Evolutionary conservation across 64 coral and sea anemone species (phyloP).

Genomic region (Anthopleura sola): DNA sequence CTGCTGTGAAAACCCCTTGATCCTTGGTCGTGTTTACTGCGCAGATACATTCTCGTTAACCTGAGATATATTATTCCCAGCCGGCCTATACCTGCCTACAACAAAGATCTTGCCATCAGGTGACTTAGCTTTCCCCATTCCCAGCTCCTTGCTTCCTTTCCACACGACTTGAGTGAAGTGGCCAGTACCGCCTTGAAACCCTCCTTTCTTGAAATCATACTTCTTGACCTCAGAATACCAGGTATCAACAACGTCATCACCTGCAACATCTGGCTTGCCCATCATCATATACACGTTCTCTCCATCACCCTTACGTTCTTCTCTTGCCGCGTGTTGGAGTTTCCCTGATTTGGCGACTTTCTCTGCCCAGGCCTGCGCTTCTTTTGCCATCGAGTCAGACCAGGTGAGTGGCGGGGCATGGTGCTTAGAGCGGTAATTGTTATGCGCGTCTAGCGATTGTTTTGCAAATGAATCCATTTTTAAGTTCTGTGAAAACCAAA

Average conservation of each 20-base stretch:
- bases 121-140: slow-evolving; percentile 28
- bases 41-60: slow-evolving; percentile 13
- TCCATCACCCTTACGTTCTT: slow-evolving; percentile 8
- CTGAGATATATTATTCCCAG: slow-evolving; percentile 26
- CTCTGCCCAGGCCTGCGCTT: slow-evolving; percentile 37
- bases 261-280: slow-evolving; percentile 16
- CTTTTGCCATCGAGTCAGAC: slow-evolving; percentile 14
- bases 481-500: not conserved
- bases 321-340: slow-evolving; percentile 14
- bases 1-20: too few relatives aligned
- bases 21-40: too few relatives aligned
- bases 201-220: slow-evolving; percentile 23
- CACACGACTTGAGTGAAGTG: slow-evolving; percentile 49
- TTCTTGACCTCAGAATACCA: slow-evolving; percentile 31
- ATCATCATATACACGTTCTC: slow-evolving; percentile 24
- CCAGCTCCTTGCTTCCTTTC: slow-evolving; percentile 33
- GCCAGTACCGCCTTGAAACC: slow-evolving; percentile 20
- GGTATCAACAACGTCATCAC: not conserved
- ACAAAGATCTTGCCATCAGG: slow-evolving; percentile 38
- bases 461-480: slow-evolving; percentile 39
- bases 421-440: slow-evolving; percentile 30
- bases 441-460: slow-evolving; percentile 15
- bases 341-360: slow-evolving; percentile 21
- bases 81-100: slow-evolving; percentile 28
- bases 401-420: slow-evolving; percentile 18